A percentile compares a stretch with the other conserved stretches of the same genome.
These are phyloP conservation scores for Poeciliopsis retropinna DNA, from an alignment of 2,113 vertebrate genomes.

Conservation along the genomic window DNA sequence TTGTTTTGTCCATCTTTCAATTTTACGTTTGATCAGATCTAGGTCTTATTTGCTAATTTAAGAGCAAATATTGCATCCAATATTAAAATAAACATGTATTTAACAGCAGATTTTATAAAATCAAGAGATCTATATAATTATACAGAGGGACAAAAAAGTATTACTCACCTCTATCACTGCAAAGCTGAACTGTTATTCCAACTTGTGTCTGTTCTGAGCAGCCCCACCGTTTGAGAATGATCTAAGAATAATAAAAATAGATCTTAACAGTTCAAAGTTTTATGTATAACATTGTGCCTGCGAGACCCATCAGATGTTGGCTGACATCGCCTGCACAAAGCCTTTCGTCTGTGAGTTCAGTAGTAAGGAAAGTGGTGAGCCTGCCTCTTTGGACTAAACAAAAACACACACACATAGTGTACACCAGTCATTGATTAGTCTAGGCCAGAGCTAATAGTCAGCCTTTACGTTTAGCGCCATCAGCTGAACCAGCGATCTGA, in stretches of 20 bases:
- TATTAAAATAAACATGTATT: not conserved
- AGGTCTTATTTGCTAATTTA: too few relatives aligned
- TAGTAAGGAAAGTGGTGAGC: constrained; percentile 12
- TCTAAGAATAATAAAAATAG: not conserved
- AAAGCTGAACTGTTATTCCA: not conserved
- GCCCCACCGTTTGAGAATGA: not conserved
- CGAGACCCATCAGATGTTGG: constrained; percentile 1
- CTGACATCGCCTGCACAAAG: not conserved
- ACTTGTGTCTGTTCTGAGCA: not conserved
- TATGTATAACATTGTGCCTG: not conserved
- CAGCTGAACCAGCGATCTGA: constrained; percentile 68
- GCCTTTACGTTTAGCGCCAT: constrained; percentile 67
- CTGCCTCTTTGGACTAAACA: constrained; percentile 29
- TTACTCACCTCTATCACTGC: constrained; percentile 1
- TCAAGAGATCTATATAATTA: not conserved
- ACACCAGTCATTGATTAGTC: constrained; percentile 62
- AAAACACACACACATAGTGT: constrained; percentile 39
- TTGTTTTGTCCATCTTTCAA: not conserved
- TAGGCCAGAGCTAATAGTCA: constrained; percentile 60
- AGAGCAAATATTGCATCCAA: not conserved
- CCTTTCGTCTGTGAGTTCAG: constrained; percentile 25
- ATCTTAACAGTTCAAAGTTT: not conserved
- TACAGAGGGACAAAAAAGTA: not conserved
- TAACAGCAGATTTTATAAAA: not conserved
- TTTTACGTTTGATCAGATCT: not conserved